Conservation (phyloP, 2,797 vertebrate species). For the Tympanoctomys barrerae region DNA sequence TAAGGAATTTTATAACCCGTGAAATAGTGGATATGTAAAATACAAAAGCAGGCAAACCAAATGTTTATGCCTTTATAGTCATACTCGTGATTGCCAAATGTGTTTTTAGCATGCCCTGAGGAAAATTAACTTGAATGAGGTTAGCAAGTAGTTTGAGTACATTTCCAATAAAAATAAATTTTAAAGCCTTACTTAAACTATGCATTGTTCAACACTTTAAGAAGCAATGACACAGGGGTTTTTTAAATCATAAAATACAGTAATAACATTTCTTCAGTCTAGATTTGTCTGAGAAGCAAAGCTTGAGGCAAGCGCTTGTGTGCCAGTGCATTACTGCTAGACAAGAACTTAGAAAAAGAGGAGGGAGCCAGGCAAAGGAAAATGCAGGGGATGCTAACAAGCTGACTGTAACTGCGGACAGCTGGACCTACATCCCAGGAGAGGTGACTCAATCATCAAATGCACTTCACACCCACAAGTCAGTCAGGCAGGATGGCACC, state of each 20-base stretch:
- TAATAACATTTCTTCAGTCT: background rate
- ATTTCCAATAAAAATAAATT: conserved; percentile 64
- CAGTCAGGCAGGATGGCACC: background rate
- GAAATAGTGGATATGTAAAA: background rate
- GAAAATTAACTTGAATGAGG: conserved; percentile 26
- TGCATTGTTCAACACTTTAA: conserved; percentile 8
- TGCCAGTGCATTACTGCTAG: background rate
- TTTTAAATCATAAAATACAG: conserved; percentile 31
- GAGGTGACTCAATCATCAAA: background rate
- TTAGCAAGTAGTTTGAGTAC: conserved; percentile 42
- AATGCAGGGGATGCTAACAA: background rate
- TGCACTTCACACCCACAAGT: background rate
- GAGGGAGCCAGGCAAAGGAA: background rate
- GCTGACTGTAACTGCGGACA: background rate
- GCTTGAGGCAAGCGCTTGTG: background rate
- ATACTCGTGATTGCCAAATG: conserved; percentile 1
- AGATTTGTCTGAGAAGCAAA: background rate
- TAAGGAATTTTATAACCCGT: conserved; percentile 36
- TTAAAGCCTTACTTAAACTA: conserved; percentile 40
- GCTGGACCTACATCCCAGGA: background rate
- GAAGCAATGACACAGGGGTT: background rate
- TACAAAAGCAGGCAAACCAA: conserved; percentile 2
- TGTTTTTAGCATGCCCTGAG: conserved; percentile 19
- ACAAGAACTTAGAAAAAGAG: background rate
- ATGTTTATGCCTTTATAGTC: conserved; percentile 10